Percentiles rank a stretch among this genome's conserved stretches.
These are phyloP conservation scores for Tolypeutes matacus DNA, from an alignment of 2,797 vertebrate genomes.

Conservation along the genomic window DNA sequence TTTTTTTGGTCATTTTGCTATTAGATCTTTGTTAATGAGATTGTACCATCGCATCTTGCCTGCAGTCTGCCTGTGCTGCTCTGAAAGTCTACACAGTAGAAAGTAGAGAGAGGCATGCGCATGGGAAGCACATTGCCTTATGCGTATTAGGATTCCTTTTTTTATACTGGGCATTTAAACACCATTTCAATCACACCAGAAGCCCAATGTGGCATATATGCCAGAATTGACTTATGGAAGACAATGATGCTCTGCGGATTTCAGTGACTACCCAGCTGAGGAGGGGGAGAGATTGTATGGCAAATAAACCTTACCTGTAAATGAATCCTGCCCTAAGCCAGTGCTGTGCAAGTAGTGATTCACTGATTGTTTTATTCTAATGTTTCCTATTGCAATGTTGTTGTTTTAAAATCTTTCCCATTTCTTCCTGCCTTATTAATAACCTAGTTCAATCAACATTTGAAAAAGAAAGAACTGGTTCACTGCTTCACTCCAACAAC, in stretches of 20 bases:
- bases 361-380: not conserved
- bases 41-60: not conserved
- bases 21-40: slow-evolving; percentile 59
- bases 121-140: not conserved
- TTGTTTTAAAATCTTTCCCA: not conserved
- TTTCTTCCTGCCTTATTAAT: not conserved
- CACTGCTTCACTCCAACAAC: not conserved
- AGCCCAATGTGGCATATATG: too few relatives aligned
- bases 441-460: not conserved
- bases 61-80: not conserved
- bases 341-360: not conserved
- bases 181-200: not conserved
- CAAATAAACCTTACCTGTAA: not conserved
- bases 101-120: not conserved
- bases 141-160: not conserved
- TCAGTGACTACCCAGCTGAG: not conserved
- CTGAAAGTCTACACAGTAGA: not conserved
- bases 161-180: not conserved
- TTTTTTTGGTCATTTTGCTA: slow-evolving; percentile 54
- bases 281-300: not conserved
- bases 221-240: not conserved
- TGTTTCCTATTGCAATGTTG: not conserved
- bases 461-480: too few relatives aligned
- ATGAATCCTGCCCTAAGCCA: not conserved
- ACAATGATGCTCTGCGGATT: not conserved